These are phyloP conservation scores for Drosophila mulleri DNA, from an alignment of 2,888 invertebrate species.

Conservation along the genomic window DNA sequence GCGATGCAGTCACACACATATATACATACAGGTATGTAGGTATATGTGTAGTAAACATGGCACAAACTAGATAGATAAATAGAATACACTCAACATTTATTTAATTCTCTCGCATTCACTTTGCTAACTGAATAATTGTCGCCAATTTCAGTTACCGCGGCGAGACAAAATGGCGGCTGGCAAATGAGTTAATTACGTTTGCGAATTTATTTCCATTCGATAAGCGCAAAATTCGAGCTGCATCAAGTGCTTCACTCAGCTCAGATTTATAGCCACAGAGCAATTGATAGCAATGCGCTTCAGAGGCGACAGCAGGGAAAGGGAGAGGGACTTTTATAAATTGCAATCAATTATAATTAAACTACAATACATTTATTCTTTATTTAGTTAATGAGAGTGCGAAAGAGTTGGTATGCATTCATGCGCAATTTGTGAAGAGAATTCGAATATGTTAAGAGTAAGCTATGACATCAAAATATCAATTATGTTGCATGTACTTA, in stretches of 20 bases:
- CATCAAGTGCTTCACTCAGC: not conserved
- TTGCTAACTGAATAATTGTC: slow-evolving; percentile 58
- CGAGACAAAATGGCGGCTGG: slow-evolving; percentile 54
- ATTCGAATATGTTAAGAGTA: not conserved
- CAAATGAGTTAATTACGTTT: slow-evolving; percentile 49
- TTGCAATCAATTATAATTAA: not conserved
- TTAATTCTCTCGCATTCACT: slow-evolving; percentile 51
- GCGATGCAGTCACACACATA: slow-evolving; percentile 27
- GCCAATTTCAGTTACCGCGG: slow-evolving; percentile 57
- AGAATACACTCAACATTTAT: slow-evolving; percentile 37
- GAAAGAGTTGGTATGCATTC: not conserved
- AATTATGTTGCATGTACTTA: no score
- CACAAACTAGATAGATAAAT: slow-evolving; percentile 16
- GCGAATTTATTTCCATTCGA: slow-evolving; percentile 18
- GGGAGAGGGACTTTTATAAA: not conserved
- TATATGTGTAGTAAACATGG: slow-evolving; percentile 19
- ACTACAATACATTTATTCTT: not conserved
- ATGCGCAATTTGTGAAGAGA: not conserved
- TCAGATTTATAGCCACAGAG: slow-evolving; percentile 5
- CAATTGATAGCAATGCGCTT: not conserved
- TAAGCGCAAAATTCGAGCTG: slow-evolving; percentile 25
- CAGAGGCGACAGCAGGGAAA: not conserved
- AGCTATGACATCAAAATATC: no score
- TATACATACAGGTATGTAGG: no score
- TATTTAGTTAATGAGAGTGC: no score